phyloP scores from a whole-genome alignment of 2,888 invertebrate species.

The Pasiphila rectangulata region DNA sequence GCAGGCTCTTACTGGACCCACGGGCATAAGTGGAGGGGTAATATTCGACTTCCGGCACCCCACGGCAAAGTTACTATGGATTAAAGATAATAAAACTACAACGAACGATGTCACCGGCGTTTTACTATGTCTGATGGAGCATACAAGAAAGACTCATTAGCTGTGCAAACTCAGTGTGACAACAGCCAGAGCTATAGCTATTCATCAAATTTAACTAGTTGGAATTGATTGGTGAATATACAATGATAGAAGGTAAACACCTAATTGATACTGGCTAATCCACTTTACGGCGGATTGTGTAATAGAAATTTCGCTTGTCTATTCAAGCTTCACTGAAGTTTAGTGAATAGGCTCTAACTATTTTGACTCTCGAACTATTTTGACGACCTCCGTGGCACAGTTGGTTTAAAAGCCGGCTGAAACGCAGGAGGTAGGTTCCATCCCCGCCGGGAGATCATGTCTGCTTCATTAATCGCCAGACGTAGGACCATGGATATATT shows the following conservation, averaged over 20 bases:
- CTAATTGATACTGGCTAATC: slow-evolving; percentile 22
- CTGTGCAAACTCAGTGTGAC: neutral
- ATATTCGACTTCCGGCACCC: too few relatives aligned
- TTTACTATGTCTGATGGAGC: neutral
- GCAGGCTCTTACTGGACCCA: too few relatives aligned
- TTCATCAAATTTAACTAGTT: slow-evolving; percentile 32
- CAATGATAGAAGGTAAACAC: slow-evolving; percentile 23
- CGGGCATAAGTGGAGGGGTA: too few relatives aligned
- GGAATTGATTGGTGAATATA: slow-evolving; percentile 29
- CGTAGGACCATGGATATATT: too few relatives aligned
- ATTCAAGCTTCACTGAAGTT: neutral
- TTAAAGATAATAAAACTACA: neutral
- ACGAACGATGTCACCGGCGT: neutral
- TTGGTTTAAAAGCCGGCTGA: too few relatives aligned
- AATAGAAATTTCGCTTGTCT: neutral
- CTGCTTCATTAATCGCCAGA: too few relatives aligned
- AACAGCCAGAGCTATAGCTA: slow-evolving; percentile 7
- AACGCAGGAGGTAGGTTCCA: too few relatives aligned
- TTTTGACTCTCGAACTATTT: too few relatives aligned
- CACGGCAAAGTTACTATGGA: neutral
- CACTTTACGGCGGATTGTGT: slow-evolving; percentile 1
- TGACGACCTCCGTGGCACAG: too few relatives aligned
- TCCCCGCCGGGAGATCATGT: too few relatives aligned
- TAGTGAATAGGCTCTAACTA: too few relatives aligned
- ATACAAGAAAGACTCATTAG: slow-evolving; percentile 5